phyloP scores from a whole-genome alignment of 2,888 invertebrate genomes.

The Chrysolina oricalcia region DNA sequence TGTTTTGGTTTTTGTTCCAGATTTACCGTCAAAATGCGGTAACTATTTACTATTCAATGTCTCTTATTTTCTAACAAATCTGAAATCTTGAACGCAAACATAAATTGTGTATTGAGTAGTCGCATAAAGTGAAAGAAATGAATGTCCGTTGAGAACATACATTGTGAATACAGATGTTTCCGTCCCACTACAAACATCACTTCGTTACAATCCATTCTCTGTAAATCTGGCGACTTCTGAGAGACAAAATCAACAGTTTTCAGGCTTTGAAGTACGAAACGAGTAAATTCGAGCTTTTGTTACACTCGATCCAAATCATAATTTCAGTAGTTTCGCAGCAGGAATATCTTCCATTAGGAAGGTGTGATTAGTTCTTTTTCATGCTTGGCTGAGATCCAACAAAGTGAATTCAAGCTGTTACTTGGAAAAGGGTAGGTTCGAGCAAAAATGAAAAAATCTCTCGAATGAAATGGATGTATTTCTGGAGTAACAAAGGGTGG shows the following conservation, averaged over 20 bases:
- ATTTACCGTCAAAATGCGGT: no score
- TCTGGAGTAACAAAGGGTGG: background rate
- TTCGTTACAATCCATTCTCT: background rate
- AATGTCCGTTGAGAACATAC: background rate
- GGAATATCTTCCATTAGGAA: constrained; percentile 14
- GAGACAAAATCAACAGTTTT: constrained; percentile 24
- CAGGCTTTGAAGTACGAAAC: constrained; percentile 3
- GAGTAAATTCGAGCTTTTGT: constrained; percentile 12
- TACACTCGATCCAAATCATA: background rate
- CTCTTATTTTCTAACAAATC: no score
- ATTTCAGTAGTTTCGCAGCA: background rate
- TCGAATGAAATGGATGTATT: background rate
- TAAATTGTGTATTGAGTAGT: no score
- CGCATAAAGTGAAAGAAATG: background rate
- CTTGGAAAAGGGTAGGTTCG: background rate
- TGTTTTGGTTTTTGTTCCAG: no score
- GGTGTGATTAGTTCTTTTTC: constrained; percentile 12
- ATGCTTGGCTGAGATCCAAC: constrained; percentile 11
- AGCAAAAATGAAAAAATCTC: background rate
- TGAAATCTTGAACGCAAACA: no score
- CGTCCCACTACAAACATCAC: background rate
- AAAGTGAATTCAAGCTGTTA: background rate
- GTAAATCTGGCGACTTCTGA: background rate
- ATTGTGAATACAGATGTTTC: background rate
- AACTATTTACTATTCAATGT: no score